phyloP scores from a whole-genome alignment of 92 coral and sea anemone genomes.

The Heteractis magnifica region DNA sequence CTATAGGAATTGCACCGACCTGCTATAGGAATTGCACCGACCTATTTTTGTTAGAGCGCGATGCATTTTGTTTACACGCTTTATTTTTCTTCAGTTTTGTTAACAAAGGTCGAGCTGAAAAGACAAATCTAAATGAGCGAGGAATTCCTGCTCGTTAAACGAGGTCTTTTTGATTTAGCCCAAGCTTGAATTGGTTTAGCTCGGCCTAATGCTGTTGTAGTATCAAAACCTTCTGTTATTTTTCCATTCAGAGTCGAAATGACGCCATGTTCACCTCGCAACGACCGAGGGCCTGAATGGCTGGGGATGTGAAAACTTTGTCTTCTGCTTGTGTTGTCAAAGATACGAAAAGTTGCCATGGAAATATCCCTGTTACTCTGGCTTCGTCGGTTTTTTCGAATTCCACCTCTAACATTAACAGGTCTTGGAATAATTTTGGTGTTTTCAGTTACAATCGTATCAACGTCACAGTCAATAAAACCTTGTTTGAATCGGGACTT shows the following conservation, averaged over 20 bases:
- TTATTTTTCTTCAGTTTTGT: not conserved
- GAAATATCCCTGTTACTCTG: conserved; percentile 18
- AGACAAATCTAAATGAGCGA: not conserved
- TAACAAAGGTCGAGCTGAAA: not conserved
- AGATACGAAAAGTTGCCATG: conserved; percentile 28
- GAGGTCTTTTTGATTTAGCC: conserved; percentile 1
- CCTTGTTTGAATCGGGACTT: not conserved
- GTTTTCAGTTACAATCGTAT: not conserved
- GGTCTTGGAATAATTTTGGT: not conserved
- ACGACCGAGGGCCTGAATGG: not conserved
- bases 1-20: no score
- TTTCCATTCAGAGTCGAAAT: not conserved
- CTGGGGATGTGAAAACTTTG: conserved; percentile 9
- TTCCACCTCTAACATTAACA: not conserved
- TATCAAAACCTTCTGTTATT: not conserved
- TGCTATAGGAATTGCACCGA: no score
- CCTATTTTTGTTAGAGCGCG: no score
- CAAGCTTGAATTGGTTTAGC: conserved; percentile 8
- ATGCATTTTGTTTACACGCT: no score
- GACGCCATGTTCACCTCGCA: not conserved
- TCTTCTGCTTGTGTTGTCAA: not conserved
- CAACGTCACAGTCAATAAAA: not conserved
- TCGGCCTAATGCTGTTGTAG: not conserved
- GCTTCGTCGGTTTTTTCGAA: conserved; percentile 6
- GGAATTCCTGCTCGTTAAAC: not conserved